Evolutionary conservation across 2,888 invertebrate genomes (phyloP).

Genomic region (Caenorhabditis sp.): DNA sequence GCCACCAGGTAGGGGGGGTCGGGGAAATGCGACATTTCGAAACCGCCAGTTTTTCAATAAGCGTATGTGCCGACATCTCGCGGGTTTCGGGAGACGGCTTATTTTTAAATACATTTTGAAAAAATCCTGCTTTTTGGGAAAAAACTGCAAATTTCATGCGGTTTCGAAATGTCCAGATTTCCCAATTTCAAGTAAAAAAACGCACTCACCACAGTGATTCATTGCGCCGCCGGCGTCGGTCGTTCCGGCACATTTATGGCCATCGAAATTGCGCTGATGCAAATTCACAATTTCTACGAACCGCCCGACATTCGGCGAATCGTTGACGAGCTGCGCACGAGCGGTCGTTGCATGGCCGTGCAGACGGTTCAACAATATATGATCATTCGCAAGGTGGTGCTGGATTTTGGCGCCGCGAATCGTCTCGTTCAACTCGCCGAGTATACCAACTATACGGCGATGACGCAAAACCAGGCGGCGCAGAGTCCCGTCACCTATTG

Average conservation of each 20-base stretch:
- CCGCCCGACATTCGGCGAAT: slow-evolving; percentile 21
- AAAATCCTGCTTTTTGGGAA: too few species aligned
- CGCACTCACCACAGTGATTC: too few species aligned
- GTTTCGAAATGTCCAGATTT: too few species aligned
- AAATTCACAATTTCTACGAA: slow-evolving; percentile 17
- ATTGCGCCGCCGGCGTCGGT: slow-evolving; percentile 45
- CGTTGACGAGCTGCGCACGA: background rate
- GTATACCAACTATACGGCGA: background rate
- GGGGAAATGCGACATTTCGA: too few species aligned
- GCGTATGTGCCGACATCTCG: too few species aligned
- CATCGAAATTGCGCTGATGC: slow-evolving; percentile 28
- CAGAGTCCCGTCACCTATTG: too few species aligned
- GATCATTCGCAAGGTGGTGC: background rate
- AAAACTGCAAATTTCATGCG: too few species aligned
- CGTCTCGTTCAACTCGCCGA: slow-evolving; percentile 8
- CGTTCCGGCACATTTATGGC: slow-evolving; percentile 34
- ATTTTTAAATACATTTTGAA: too few species aligned
- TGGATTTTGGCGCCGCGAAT: slow-evolving; percentile 25
- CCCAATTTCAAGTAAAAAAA: too few species aligned
- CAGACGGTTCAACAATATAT: slow-evolving; percentile 3
- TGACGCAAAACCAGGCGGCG: too few species aligned
- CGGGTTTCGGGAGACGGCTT: too few species aligned
- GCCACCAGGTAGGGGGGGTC: slow-evolving; percentile 12
- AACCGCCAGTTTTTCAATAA: too few species aligned
- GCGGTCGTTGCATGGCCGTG: background rate